These are phyloP conservation scores for Atherinosoma microstoma DNA, from an alignment of 2,797 vertebrate species.

Conservation along the genomic window DNA sequence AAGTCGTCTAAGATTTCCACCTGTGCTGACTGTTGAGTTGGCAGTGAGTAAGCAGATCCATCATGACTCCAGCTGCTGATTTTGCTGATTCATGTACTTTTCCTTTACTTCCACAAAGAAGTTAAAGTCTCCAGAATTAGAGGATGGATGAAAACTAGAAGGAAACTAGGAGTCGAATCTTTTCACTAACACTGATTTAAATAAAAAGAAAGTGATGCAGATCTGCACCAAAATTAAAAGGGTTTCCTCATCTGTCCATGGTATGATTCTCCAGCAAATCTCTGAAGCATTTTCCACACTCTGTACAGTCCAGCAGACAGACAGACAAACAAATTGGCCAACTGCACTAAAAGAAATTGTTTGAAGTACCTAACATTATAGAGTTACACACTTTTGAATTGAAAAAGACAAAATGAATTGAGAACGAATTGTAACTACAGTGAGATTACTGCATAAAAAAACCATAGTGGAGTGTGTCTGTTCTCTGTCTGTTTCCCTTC, in stretches of 20 bases:
- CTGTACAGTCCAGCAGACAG: not conserved
- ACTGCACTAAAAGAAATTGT: not conserved
- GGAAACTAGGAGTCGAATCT: not conserved
- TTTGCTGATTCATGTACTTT: constrained; percentile 7
- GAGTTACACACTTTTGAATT: constrained; percentile 17
- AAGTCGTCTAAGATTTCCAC: not conserved
- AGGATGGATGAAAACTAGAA: not conserved
- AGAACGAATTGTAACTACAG: constrained; percentile 50
- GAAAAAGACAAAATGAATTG: constrained; percentile 12
- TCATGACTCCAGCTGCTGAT: not conserved
- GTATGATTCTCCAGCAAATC: not conserved
- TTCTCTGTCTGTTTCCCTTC: constrained; percentile 68
- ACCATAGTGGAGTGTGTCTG: constrained; percentile 71
- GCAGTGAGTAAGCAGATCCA: constrained; percentile 2
- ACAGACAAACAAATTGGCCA: not conserved
- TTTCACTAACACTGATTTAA: not conserved
- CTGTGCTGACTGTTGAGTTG: not conserved
- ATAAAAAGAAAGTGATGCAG: not conserved
- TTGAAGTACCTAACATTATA: constrained; percentile 10
- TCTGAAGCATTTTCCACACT: not conserved
- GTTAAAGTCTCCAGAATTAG: not conserved
- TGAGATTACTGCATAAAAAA: constrained; percentile 60
- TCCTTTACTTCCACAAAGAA: not conserved
- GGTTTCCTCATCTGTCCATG: not conserved
- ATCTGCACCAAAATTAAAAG: not conserved